These are phyloP conservation scores for Aporophyla lueneburgensis DNA, from an alignment of 2,888 invertebrate genomes.

Conservation along the genomic window DNA sequence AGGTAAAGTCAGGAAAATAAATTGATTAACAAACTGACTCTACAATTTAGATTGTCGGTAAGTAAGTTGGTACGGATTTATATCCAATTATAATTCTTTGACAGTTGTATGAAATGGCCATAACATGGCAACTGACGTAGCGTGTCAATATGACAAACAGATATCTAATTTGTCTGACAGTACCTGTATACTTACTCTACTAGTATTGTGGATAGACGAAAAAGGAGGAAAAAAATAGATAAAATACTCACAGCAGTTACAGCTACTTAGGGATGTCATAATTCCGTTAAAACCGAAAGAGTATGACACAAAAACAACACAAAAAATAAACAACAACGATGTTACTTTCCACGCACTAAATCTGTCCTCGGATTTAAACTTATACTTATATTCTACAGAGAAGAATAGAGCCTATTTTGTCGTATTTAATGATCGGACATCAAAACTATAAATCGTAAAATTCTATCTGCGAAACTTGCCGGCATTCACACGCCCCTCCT, in stretches of 20 bases:
- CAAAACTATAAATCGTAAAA: conserved; percentile 65
- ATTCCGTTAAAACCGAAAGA: neutral
- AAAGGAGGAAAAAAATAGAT: neutral
- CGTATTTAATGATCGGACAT: conserved; percentile 50
- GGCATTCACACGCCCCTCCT: conserved; percentile 68
- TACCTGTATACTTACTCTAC: no score
- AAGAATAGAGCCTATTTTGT: conserved; percentile 16
- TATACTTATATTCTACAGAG: neutral
- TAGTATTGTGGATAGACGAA: neutral
- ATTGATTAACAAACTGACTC: neutral
- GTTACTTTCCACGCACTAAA: conserved; percentile 10
- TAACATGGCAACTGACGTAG: neutral
- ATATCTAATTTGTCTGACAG: no score
- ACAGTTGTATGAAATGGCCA: no score
- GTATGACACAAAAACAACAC: neutral
- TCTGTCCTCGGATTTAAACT: neutral
- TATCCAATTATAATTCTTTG: neutral
- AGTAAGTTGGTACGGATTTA: no score
- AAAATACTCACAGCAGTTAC: conserved; percentile 52
- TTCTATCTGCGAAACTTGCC: conserved; percentile 65
- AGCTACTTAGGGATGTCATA: conserved; percentile 39
- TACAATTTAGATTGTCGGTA: neutral
- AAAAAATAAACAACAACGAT: conserved; percentile 37
- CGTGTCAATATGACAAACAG: neutral
- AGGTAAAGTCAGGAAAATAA: neutral